Percentiles rank a stretch among this genome's conserved stretches.
phyloP scores from a whole-genome alignment of 2,797 vertebrate genomes.

The Uromys caudimaculatus region DNA sequence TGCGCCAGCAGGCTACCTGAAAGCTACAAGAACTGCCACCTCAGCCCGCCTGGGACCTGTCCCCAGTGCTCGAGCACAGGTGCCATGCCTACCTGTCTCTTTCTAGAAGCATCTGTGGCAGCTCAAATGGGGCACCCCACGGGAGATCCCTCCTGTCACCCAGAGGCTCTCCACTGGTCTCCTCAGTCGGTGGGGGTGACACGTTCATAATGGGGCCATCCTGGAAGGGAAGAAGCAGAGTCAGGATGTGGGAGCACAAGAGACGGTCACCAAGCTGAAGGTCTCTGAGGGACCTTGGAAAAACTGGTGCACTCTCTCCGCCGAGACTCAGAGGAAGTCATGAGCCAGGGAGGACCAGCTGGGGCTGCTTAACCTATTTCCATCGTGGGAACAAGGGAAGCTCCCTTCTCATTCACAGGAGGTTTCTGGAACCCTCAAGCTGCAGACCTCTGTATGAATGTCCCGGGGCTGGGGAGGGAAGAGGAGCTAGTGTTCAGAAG shows the following conservation, averaged over 20 bases:
- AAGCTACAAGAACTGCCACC: too few relatives aligned
- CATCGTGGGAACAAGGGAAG: neutral
- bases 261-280: neutral
- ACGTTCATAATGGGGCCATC: constrained; percentile 70
- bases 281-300: too few relatives aligned
- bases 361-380: neutral
- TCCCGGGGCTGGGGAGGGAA: too few relatives aligned
- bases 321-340: neutral
- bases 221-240: constrained; percentile 60
- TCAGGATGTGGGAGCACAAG: rapidly evolving
- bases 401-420: neutral
- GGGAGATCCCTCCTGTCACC: constrained; percentile 71
- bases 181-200: constrained; percentile 65
- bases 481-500: neutral
- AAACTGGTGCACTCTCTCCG: neutral
- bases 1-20: too few relatives aligned
- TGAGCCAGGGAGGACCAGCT: neutral
- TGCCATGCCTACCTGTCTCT: constrained; percentile 81
- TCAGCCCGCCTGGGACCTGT: neutral
- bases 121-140: constrained; percentile 59
- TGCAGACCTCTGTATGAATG: too few relatives aligned
- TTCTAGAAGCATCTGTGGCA: constrained; percentile 74
- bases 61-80: neutral
- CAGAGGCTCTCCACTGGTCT: constrained; percentile 64
- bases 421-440: neutral